These are phyloP conservation scores for Neolamprologus kungweensis DNA, from an alignment of 2,113 vertebrate species.

Conservation along the genomic window DNA sequence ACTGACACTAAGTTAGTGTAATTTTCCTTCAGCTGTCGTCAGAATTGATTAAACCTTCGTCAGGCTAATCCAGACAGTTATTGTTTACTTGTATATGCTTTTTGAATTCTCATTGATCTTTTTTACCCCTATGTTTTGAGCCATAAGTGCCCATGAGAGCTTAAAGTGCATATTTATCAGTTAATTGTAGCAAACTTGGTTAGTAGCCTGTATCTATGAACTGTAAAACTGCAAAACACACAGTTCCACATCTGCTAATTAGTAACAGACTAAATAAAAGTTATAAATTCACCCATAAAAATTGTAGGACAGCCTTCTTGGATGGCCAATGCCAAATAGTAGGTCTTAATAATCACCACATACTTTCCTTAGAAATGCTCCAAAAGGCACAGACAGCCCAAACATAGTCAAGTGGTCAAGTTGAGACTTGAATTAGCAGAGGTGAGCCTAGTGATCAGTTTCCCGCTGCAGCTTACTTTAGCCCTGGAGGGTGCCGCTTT, in stretches of 20 bases:
- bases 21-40: not conserved
- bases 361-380: not conserved
- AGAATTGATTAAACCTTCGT: not conserved
- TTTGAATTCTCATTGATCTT: not conserved
- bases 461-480: not conserved
- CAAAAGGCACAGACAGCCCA: not conserved
- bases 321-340: not conserved
- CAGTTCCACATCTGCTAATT: not conserved
- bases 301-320: not conserved
- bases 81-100: not conserved
- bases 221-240: not conserved
- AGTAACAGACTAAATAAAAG: not conserved
- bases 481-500: not conserved
- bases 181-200: not conserved
- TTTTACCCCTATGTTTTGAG: not conserved
- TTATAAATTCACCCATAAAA: not conserved
- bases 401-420: not conserved
- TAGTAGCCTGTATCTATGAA: not conserved
- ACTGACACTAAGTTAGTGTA: not conserved
- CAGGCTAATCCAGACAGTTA: not conserved
- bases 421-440: not conserved
- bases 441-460: not conserved
- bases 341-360: not conserved
- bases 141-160: not conserved
- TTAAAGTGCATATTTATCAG: not conserved